Evolutionary conservation across 2,113 vertebrate species (phyloP).

Genomic region (Heteronetta atricapilla): DNA sequence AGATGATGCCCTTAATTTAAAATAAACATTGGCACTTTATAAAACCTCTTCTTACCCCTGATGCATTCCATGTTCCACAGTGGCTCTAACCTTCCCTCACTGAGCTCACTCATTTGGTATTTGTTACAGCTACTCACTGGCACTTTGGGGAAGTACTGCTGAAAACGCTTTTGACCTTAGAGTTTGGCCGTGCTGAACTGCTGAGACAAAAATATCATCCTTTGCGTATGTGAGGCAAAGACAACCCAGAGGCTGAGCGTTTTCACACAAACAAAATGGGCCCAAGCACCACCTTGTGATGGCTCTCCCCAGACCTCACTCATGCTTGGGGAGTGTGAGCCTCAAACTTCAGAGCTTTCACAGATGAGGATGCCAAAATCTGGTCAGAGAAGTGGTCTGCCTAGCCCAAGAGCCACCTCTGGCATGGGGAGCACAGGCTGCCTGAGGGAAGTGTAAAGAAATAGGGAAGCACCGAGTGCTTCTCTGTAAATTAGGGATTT

Average conservation of each 20-base stretch:
- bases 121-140: constrained; percentile 12
- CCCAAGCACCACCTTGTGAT: not conserved
- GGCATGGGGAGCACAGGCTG: not conserved
- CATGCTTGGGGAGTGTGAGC: fast-evolving
- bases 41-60: not conserved
- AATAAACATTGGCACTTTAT: not conserved
- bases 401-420: not conserved
- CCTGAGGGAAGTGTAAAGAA: not conserved
- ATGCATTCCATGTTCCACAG: not conserved
- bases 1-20: not conserved
- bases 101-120: constrained; percentile 5
- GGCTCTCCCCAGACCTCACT: not conserved
- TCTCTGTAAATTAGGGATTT: not conserved
- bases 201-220: constrained; percentile 3
- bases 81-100: not conserved
- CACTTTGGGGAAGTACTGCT: not conserved
- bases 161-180: constrained; percentile 40
- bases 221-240: not conserved
- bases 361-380: not conserved
- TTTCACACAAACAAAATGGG: not conserved
- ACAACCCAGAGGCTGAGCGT: not conserved
- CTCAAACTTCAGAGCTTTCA: not conserved
- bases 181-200: not conserved
- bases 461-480: not conserved
- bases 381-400: not conserved